Conservation (phyloP, 2,888 invertebrate genomes). For the Cynaeus angustus region DNA sequence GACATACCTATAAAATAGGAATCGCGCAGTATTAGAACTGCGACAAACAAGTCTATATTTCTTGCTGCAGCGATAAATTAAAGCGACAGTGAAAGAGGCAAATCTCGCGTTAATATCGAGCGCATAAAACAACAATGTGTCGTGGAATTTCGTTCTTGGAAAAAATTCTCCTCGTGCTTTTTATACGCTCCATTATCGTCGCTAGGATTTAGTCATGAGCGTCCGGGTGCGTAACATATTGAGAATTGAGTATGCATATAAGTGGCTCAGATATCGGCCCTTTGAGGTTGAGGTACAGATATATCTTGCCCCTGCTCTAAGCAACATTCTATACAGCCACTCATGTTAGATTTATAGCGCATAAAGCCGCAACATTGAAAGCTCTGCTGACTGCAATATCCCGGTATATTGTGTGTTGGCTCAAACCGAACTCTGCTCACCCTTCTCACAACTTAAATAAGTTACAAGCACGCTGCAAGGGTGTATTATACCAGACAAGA, state of each 20-base stretch:
- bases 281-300: conserved; percentile 58
- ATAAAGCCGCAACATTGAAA: conserved; percentile 62
- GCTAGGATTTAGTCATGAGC: conserved; percentile 32
- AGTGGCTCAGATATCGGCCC: conserved; percentile 57
- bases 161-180: not conserved
- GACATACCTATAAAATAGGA: conserved; percentile 35
- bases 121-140: not conserved
- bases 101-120: conserved; percentile 2
- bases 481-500: conserved; percentile 36
- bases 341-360: conserved; percentile 64
- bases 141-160: not conserved
- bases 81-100: not conserved
- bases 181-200: conserved; percentile 3
- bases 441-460: conserved; percentile 48
- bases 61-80: conserved; percentile 21
- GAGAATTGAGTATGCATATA: conserved; percentile 58
- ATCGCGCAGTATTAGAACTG: conserved; percentile 27
- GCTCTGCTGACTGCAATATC: conserved; percentile 59
- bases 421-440: conserved; percentile 45
- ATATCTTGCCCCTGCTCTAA: conserved; percentile 55
- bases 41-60: conserved; percentile 46
- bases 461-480: conserved; percentile 45
- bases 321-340: conserved; percentile 62
- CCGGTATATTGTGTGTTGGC: conserved; percentile 52
- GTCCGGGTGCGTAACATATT: conserved; percentile 55